Evolutionary conservation across 2,113 vertebrate genomes (phyloP), one percentile per base, ranked within the genome.

Genomic region (Mormoops blainvillei): DNA sequence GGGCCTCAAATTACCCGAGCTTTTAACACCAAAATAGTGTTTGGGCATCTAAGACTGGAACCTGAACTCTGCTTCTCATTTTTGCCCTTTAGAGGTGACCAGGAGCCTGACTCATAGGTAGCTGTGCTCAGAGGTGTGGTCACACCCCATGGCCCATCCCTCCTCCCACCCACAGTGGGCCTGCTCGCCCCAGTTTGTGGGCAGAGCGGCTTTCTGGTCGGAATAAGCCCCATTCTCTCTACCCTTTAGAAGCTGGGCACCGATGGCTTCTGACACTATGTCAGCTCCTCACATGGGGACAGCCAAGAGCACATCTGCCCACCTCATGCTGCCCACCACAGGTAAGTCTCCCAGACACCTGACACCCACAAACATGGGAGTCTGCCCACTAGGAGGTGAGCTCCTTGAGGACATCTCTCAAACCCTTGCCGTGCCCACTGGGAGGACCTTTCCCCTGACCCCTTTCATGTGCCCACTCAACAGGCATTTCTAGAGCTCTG

Each of bases 81-180:
- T 80, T 83, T 81, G 84, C 71, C 90, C 56, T 92, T 45, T 43
- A 63, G 54, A n/a, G 31, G 19, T 24, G 83, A 61, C 43, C 31
- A n/a, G 56, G 41, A 87, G 94, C 58, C 77, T 97, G 92, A 92
- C 22, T 96, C 83, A 38, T 0, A 6, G 20, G 41, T 15, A 1
- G 38, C 52, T 19, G 8, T 2, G 54, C 86, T 61, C 31, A 77
- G 38, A 82, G 96, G 45, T 18, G 43, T 7, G 56, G 73, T 56
- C 68, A 24, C 85, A 19, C 43, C 45, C 41, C 18, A 12, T 2
- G 3, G 15, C 80, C 65, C 19, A 1, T 10, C 36, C 1, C 7
- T 7, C 52, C 41, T 36, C 77, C 65, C 8, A 7, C 24, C 89
- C 74, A 14, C 28, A 0, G 1, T 1, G 16, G 4, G 31, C 19